Conservation (phyloP, 2,797 vertebrate genomes). For the Dendrocincla tyrannina region DNA sequence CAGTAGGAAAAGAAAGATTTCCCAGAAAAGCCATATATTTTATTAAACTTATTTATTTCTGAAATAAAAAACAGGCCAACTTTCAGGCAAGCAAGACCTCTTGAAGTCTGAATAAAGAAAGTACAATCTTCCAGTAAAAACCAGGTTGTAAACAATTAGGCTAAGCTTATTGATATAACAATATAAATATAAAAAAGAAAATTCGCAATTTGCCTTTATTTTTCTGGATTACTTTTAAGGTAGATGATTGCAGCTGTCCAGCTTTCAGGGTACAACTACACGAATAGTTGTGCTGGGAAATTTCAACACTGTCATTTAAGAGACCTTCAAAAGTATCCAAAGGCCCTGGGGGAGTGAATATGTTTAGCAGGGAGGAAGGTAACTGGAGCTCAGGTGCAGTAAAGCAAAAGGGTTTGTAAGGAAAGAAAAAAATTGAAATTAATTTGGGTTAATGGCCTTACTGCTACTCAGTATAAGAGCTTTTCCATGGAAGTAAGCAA, state of each 20-base stretch:
- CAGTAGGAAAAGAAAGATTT: neutral
- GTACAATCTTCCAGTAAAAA: neutral
- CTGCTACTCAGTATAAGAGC: neutral
- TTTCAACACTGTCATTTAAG: neutral
- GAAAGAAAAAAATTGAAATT: neutral
- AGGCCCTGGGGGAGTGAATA: neutral
- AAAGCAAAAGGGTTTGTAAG: neutral
- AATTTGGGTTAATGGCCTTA: neutral
- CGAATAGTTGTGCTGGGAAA: neutral
- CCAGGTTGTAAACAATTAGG: neutral
- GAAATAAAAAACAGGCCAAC: neutral
- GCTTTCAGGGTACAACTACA: neutral
- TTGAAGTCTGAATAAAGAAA: neutral
- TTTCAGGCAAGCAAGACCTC: neutral
- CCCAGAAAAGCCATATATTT: constrained; percentile 4
- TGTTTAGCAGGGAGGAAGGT: neutral
- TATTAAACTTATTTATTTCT: neutral
- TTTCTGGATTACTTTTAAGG: neutral
- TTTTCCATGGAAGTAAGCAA: neutral
- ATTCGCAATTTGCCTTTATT: neutral
- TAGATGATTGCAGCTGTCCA: neutral
- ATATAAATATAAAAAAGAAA: neutral
- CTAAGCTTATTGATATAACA: neutral
- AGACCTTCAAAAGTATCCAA: neutral
- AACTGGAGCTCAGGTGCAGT: neutral